Conservation (phyloP, 2,888 invertebrate genomes). For the Lingula anatina region DNA sequence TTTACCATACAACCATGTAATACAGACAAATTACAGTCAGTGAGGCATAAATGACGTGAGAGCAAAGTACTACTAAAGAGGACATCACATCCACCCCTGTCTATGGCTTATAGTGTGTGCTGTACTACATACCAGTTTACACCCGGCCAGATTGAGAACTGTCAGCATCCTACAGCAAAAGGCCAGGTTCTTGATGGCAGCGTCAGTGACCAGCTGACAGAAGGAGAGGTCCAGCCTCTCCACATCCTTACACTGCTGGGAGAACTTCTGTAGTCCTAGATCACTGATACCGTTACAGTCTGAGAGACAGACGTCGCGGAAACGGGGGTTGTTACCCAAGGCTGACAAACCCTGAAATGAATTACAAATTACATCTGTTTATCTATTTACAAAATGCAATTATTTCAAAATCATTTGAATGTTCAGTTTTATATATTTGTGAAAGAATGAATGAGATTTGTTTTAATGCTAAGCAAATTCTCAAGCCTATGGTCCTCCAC, state of each 20-base stretch:
- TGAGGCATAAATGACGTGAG: too few relatives aligned
- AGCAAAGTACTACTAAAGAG: too few relatives aligned
- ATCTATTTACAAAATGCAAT: background rate
- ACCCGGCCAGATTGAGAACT: conserved; percentile 47
- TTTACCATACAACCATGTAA: too few relatives aligned
- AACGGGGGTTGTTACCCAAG: conserved; percentile 39
- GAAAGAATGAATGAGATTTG: too few relatives aligned
- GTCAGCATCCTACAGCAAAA: conserved; percentile 50
- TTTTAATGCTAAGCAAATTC: too few relatives aligned
- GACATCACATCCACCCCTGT: too few relatives aligned
- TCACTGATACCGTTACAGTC: conserved; percentile 48
- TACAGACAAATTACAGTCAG: too few relatives aligned
- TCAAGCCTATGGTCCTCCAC: too few relatives aligned
- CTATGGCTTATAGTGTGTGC: too few relatives aligned
- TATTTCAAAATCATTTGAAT: background rate
- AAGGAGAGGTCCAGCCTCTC: conserved; percentile 50
- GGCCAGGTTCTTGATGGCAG: conserved; percentile 51
- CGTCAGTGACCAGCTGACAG: conserved; percentile 51
- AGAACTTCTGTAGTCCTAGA: conserved; percentile 51
- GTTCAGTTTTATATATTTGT: background rate
- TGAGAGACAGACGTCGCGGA: conserved; percentile 41
- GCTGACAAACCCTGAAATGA: conserved; percentile 34
- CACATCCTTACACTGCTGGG: conserved; percentile 48
- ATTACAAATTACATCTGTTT: background rate
- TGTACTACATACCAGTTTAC: conserved; percentile 47